phyloP scores from a whole-genome alignment of 2,113 vertebrate species.

The Pluvianellus socialis region DNA sequence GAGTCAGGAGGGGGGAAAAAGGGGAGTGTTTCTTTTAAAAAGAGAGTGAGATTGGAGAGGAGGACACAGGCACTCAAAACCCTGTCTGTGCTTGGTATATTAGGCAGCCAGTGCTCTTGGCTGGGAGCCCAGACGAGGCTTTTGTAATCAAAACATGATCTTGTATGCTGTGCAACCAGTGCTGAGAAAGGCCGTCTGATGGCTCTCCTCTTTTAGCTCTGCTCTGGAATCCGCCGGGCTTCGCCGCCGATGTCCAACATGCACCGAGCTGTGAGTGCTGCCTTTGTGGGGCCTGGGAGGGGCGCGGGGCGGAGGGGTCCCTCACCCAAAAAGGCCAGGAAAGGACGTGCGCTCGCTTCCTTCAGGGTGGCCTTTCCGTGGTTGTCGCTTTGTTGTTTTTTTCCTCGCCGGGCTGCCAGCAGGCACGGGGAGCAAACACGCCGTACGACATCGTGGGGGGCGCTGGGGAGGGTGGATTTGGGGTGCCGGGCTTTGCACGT shows the following conservation, averaged over 20 bases:
- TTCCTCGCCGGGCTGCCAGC: background rate
- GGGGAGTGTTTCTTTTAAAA: conserved; percentile 61
- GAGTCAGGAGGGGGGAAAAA: conserved; percentile 13
- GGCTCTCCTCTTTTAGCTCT: conserved; percentile 80
- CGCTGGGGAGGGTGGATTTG: background rate
- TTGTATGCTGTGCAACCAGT: conserved; percentile 84
- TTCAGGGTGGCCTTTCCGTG: background rate
- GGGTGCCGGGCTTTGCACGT: background rate
- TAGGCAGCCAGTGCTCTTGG: conserved; percentile 85
- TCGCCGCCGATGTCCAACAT: conserved; percentile 79
- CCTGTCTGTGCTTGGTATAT: conserved; percentile 70
- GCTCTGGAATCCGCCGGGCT: conserved; percentile 83
- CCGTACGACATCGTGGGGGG: background rate
- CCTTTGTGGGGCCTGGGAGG: conserved; percentile 50
- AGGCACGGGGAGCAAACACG: background rate
- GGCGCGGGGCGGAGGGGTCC: conserved; percentile 48
- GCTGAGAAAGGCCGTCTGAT: conserved; percentile 75
- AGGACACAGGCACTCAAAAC: conserved; percentile 57
- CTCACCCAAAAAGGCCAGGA: background rate
- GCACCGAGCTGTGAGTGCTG: conserved; percentile 91
- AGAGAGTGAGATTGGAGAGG: conserved; percentile 49
- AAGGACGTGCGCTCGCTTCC: background rate
- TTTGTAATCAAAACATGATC: conserved; percentile 99
- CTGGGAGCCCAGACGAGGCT: conserved; percentile 79
- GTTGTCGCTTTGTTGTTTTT: background rate